Conservation (phyloP, 2,888 invertebrate genomes). For the Podotricha telesiphe region DNA sequence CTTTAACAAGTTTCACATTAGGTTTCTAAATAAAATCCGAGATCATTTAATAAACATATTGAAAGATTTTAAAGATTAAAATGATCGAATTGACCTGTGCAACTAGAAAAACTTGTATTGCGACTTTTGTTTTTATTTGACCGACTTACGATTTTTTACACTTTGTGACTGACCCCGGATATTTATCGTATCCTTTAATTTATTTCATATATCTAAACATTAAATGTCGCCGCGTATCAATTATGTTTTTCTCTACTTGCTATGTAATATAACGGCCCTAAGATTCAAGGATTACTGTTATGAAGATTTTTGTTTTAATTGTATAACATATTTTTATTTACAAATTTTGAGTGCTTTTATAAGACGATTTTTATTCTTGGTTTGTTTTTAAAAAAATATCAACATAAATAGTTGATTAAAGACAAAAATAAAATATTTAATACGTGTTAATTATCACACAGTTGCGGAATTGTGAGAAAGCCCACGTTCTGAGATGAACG, state of each 20-base stretch:
- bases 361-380: too few relatives aligned
- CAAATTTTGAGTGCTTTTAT: too few relatives aligned
- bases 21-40: constrained; percentile 55
- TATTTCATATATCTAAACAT: background rate
- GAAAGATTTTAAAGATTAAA: constrained; percentile 55
- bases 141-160: constrained; percentile 50
- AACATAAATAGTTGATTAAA: background rate
- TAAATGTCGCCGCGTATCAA: background rate
- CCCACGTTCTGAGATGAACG: constrained; percentile 46
- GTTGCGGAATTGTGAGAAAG: constrained; percentile 70
- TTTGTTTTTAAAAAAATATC: too few relatives aligned
- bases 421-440: too few relatives aligned
- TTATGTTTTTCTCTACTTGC: too few relatives aligned
- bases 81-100: constrained; percentile 65
- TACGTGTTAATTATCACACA: constrained; percentile 32
- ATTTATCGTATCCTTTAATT: background rate
- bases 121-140: constrained; percentile 77
- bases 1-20: constrained; percentile 28
- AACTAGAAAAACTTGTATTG: constrained; percentile 75
- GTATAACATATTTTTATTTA: too few relatives aligned
- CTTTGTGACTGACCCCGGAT: constrained; percentile 51
- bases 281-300: too few relatives aligned
- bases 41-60: constrained; percentile 59
- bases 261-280: too few relatives aligned
- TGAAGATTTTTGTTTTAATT: too few relatives aligned